phyloP scores from a whole-genome alignment of 2,113 vertebrate genomes.

The Atlantisia rogersi region DNA sequence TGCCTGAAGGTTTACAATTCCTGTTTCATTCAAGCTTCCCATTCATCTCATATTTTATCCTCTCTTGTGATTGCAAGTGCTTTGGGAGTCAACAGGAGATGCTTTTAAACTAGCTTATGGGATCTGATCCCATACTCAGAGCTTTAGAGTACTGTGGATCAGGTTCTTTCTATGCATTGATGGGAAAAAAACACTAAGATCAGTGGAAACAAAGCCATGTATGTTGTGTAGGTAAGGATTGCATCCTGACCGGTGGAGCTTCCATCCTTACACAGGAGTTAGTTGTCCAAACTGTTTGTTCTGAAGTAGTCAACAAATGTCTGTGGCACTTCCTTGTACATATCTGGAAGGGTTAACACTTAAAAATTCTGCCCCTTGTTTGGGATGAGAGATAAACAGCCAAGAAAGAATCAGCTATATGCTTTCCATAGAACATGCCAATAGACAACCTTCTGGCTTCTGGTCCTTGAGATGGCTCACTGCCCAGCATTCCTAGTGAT shows the following conservation, averaged over 20 bases:
- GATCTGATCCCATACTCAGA: constrained; percentile 1
- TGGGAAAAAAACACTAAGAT: background rate
- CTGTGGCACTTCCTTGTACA: background rate
- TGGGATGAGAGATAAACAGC: background rate
- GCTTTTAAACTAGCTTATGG: background rate
- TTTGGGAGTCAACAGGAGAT: constrained; percentile 8
- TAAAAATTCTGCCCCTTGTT: constrained; percentile 17
- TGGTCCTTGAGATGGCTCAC: background rate
- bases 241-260: background rate
- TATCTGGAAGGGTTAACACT: constrained; percentile 32
- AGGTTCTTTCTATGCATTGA: background rate
- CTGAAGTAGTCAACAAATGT: background rate
- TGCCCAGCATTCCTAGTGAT: constrained; percentile 39
- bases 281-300: background rate
- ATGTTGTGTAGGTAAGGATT: background rate
- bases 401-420: constrained; percentile 40
- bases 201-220: background rate
- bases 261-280: background rate
- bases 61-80: constrained; percentile 15
- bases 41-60: constrained; percentile 51
- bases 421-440: constrained; percentile 52
- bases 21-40: constrained; percentile 44
- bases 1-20: constrained; percentile 11
- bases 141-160: background rate
- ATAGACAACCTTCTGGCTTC: constrained; percentile 46